A percentile compares a stretch with the other conserved stretches of the same genome.
These are phyloP conservation scores for Monopis laevigella DNA, from an alignment of 2,888 invertebrate genomes.

Conservation along the genomic window DNA sequence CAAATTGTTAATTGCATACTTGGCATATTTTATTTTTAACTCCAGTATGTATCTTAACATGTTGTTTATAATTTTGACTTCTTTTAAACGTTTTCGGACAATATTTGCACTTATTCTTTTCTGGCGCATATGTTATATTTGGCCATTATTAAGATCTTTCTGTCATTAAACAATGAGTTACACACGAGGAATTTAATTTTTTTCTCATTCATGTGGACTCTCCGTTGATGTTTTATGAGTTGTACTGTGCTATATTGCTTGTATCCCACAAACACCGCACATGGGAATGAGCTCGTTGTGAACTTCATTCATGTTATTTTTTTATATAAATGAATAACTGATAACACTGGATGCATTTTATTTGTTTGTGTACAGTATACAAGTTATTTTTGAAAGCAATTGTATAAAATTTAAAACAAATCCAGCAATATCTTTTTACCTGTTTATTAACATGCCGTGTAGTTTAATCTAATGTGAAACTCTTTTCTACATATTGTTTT, in stretches of 20 bases:
- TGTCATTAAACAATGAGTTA: conserved; percentile 23
- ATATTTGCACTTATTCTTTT: conserved; percentile 9
- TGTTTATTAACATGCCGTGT: background rate
- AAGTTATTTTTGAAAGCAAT: background rate
- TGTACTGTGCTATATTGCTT: background rate
- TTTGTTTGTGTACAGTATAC: background rate
- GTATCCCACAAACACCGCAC: conserved; percentile 2
- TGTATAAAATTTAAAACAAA: background rate
- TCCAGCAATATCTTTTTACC: background rate
- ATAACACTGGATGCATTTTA: background rate
- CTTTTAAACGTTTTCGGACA: background rate
- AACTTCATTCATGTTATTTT: background rate
- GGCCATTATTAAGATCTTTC: background rate
- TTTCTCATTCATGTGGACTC: conserved; percentile 23
- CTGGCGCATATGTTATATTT: conserved; percentile 8
- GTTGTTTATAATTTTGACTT: background rate
- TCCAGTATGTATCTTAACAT: conserved; percentile 8
- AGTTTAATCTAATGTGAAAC: background rate
- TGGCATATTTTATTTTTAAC: conserved; percentile 6
- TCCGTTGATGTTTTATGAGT: background rate
- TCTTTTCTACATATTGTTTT: background rate
- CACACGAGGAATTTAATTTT: conserved; percentile 32
- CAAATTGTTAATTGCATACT: background rate
- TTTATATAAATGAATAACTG: background rate
- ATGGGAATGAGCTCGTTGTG: conserved; percentile 10